Conservation (phyloP, 2,888 invertebrate species). For the Creontiades dilutus region DNA sequence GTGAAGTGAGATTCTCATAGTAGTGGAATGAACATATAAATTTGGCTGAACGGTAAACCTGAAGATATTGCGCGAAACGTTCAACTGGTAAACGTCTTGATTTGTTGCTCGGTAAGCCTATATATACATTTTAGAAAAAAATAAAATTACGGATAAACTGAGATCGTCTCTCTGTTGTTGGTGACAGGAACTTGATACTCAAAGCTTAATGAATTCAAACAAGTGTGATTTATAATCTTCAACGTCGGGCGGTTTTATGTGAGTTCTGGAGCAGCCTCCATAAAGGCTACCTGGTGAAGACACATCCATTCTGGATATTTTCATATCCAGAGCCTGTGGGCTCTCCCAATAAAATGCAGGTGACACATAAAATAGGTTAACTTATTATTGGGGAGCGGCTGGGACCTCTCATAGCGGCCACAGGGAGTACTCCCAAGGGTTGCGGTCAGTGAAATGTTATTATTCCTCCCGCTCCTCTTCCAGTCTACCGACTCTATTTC, state of each 20-base stretch:
- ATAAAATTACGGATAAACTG: background rate
- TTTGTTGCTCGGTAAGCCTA: too few species aligned
- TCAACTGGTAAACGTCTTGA: too few species aligned
- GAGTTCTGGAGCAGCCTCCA: slow-evolving; percentile 2
- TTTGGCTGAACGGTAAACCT: too few species aligned
- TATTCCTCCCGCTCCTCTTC: slow-evolving; percentile 40
- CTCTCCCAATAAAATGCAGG: slow-evolving; percentile 70
- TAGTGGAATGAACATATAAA: too few species aligned
- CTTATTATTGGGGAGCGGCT: slow-evolving; percentile 65
- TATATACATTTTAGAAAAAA: background rate
- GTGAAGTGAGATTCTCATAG: too few species aligned
- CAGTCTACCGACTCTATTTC: background rate
- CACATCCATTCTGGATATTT: slow-evolving; percentile 71
- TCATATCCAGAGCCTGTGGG: slow-evolving; percentile 65
- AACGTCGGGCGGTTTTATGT: slow-evolving; percentile 17
- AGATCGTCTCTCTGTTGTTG: background rate
- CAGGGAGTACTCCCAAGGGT: slow-evolving; percentile 33
- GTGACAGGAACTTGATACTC: slow-evolving; percentile 42
- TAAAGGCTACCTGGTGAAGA: slow-evolving; percentile 67
- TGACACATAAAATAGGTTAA: slow-evolving; percentile 71
- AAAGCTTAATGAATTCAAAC: slow-evolving; percentile 62
- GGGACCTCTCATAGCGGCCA: slow-evolving; percentile 39
- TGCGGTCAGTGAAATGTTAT: slow-evolving; percentile 72
- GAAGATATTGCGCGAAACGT: too few species aligned
- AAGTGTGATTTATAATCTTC: slow-evolving; percentile 67